Percentiles rank a stretch among this genome's conserved stretches.
These are phyloP conservation scores for Cephalotes varians DNA, from an alignment of 2,888 invertebrate species.

Conservation along the genomic window DNA sequence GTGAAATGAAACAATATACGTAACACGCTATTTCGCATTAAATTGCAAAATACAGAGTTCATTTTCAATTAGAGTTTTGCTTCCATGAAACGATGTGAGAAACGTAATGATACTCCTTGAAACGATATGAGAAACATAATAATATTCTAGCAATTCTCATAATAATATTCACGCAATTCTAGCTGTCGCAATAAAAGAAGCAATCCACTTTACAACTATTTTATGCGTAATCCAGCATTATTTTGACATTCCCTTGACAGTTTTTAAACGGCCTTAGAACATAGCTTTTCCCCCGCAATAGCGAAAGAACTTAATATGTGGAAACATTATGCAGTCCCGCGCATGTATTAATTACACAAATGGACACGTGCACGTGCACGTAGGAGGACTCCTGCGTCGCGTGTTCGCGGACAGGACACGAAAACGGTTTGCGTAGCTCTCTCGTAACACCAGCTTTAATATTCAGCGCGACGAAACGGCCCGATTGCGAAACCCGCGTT, in stretches of 20 bases:
- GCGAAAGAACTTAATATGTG: conserved; percentile 9
- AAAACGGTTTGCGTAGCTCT: conserved; percentile 57
- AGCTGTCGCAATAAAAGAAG: background rate
- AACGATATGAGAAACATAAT: no score
- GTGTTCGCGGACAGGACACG: conserved; percentile 41
- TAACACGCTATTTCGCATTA: background rate
- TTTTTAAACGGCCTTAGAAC: background rate
- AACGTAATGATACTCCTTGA: background rate
- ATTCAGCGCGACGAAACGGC: conserved; percentile 75
- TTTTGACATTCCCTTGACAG: background rate
- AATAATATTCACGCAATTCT: no score
- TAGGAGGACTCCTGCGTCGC: conserved; percentile 16
- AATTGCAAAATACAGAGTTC: background rate
- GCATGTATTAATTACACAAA: conserved; percentile 30
- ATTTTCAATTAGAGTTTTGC: background rate
- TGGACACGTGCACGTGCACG: background rate
- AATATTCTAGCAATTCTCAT: no score
- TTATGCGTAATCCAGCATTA: background rate
- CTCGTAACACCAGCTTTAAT: conserved; percentile 77
- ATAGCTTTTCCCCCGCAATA: background rate
- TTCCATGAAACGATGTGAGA: background rate
- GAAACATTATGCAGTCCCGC: background rate
- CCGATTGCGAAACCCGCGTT: conserved; percentile 76
- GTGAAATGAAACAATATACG: background rate
- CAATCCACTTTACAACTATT: background rate